Base-by-base conservation (phyloP, 2,113 vertebrate genomes). In the Pongo abelii region DNA sequence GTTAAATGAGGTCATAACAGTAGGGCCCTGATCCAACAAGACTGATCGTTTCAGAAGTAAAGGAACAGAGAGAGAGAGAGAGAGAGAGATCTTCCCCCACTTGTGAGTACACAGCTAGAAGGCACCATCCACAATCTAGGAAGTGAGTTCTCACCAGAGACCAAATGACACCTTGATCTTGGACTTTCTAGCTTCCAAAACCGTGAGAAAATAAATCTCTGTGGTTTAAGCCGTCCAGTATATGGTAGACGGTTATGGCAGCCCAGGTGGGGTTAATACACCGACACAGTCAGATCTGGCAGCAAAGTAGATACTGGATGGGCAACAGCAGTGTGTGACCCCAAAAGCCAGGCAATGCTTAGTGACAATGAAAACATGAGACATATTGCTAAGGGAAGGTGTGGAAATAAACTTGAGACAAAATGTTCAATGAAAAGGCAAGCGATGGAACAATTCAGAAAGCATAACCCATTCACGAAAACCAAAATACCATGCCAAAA, bases 341-440 rank as follows among this genome's bases (percentile, higher is more conserved):
- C 74, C 16, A 1, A 2, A n/a, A 23, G 32, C 69, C 23, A 32
- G 3, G 22, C n/a, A 2, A 10, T 4, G 17, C 16, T 46, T 16
- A 4, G 13, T 0, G 8, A 5, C 18, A 4, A 8, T 3, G 4
- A n/a, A 13, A 6, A 64, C 18, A 5, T 0, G 3, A 25, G 32
- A 25, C 4, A 0, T 1, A 0, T 32, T 17, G 43, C n/a, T 11
- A 5, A 20, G 40, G 23, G n/a, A 64, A 1, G 38, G 6, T 2
- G 69, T 30, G 22, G 59, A 69, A 38, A 35, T 30, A 8, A 0
- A 5, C 59, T 46, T 23, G 8, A 57, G 90, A 7, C 6, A 20
- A 40, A 50, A 50, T 0, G 32, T 0, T 23, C 32, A 30, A 16
- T 13, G 52, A 16, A 91, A 83, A 30, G 75, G 18, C 72, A 64